Conservation (phyloP, 2,113 vertebrate genomes). For the Litocranius walleri region DNA sequence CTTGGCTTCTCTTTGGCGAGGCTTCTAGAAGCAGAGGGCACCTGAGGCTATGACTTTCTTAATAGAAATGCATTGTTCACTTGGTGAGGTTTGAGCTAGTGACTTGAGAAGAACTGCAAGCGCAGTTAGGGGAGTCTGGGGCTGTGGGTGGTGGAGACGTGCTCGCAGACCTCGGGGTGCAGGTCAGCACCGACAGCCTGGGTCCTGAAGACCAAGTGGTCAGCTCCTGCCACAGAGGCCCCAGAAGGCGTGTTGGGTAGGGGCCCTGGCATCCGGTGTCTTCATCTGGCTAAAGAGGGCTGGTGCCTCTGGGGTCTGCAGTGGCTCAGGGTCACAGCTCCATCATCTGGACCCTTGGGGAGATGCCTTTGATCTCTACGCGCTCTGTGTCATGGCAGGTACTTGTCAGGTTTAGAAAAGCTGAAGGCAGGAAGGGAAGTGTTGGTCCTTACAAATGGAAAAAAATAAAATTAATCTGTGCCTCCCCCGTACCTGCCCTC, state of each 20-base stretch:
- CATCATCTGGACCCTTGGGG: neutral
- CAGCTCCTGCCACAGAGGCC: neutral
- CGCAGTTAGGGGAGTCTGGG: neutral
- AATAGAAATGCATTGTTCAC: neutral
- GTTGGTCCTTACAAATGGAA: neutral
- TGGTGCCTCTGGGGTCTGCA: neutral
- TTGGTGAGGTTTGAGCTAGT: neutral
- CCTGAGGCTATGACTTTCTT: neutral
- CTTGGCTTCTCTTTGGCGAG: neutral
- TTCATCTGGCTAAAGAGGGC: neutral
- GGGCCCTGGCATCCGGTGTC: neutral
- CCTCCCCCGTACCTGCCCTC: fast-evolving
- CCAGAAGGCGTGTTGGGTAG: neutral
- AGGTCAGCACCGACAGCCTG: conserved; percentile 1
- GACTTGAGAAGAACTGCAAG: neutral
- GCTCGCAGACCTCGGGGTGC: fast-evolving
- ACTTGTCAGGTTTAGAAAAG: neutral
- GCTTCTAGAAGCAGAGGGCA: neutral
- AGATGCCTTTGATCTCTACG: neutral
- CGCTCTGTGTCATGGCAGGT: neutral
- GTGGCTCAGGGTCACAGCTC: neutral
- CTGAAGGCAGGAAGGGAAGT: neutral
- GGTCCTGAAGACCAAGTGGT: neutral
- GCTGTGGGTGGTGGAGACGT: neutral
- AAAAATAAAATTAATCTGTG: neutral